Conservation (phyloP, 2,113 vertebrate species). For the Periophthalmodon schlosseri region DNA sequence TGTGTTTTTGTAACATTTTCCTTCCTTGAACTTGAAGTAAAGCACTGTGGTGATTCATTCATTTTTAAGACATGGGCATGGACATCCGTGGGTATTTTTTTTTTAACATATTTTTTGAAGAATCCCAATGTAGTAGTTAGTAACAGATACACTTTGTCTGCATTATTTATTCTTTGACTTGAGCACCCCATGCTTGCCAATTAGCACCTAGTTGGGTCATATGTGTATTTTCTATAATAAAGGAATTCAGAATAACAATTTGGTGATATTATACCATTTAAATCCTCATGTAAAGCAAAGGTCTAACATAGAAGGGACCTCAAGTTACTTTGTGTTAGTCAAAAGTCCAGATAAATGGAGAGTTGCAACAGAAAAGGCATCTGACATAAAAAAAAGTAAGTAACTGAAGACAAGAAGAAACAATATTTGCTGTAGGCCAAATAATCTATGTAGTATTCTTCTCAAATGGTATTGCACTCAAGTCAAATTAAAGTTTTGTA, state of each 20-base stretch:
- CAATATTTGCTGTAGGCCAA: neutral
- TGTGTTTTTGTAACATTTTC: conserved; percentile 4
- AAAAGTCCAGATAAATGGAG: neutral
- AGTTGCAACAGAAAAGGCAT: neutral
- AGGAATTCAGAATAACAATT: neutral
- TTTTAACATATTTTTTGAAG: too few relatives aligned
- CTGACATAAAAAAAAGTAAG: neutral
- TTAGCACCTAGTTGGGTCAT: conserved; percentile 2
- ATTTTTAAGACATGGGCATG: neutral
- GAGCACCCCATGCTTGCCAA: neutral
- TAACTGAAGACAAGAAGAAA: neutral
- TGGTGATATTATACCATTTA: neutral
- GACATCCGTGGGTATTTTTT: neutral
- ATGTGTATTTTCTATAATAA: neutral
- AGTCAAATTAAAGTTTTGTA: neutral
- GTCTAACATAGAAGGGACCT: neutral
- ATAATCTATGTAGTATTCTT: neutral
- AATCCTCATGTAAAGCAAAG: neutral
- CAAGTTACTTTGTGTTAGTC: neutral
- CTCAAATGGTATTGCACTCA: neutral
- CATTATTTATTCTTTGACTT: neutral
- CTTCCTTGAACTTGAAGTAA: conserved; percentile 31
- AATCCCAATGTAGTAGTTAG: too few relatives aligned
- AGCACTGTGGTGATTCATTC: conserved; percentile 52
- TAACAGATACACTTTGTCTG: neutral